A percentile compares a stretch with the other conserved stretches of the same genome.
phyloP scores from a whole-genome alignment of 2,797 vertebrate genomes.

The Euthynnus affinis region DNA sequence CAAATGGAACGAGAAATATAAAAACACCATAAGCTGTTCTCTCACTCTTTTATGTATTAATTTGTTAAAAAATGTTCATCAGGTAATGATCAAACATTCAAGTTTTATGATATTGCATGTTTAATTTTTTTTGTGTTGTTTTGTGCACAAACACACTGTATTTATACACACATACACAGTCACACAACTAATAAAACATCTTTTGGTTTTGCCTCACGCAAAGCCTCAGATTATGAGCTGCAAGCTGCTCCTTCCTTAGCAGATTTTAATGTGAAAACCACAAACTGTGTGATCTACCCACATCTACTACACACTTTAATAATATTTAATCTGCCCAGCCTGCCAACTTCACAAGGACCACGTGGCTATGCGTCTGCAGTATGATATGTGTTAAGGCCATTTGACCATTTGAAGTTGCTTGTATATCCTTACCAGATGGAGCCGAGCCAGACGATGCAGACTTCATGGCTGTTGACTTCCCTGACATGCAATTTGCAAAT shows the following conservation, averaged over 20 bases:
- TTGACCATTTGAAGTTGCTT: constrained; percentile 68
- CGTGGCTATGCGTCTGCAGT: constrained; percentile 43
- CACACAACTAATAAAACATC: constrained; percentile 34
- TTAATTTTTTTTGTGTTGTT: constrained; percentile 1
- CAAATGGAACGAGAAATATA: not conserved
- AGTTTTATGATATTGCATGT: constrained; percentile 1
- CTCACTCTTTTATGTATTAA: not conserved
- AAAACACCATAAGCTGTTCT: not conserved
- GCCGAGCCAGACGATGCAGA: constrained; percentile 32
- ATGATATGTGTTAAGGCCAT: constrained; percentile 35
- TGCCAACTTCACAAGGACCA: constrained; percentile 49
- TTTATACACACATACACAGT: not conserved
- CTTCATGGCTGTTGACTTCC: constrained; percentile 53
- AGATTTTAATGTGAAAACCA: constrained; percentile 23
- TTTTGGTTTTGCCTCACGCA: constrained; percentile 41
- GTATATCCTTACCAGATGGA: constrained; percentile 74
- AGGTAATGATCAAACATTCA: constrained; percentile 10
- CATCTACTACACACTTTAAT: constrained; percentile 51
- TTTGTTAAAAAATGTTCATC: constrained; percentile 3
- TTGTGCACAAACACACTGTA: not conserved
- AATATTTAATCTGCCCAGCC: constrained; percentile 36
- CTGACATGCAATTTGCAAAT: constrained; percentile 54
- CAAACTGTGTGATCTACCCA: constrained; percentile 39
- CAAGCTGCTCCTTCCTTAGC: constrained; percentile 27
- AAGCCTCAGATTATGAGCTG: constrained; percentile 49